Evolutionary conservation across 1,140 invertebrate genomes (phyloP).

Genomic region (Fopius arisanus): DNA sequence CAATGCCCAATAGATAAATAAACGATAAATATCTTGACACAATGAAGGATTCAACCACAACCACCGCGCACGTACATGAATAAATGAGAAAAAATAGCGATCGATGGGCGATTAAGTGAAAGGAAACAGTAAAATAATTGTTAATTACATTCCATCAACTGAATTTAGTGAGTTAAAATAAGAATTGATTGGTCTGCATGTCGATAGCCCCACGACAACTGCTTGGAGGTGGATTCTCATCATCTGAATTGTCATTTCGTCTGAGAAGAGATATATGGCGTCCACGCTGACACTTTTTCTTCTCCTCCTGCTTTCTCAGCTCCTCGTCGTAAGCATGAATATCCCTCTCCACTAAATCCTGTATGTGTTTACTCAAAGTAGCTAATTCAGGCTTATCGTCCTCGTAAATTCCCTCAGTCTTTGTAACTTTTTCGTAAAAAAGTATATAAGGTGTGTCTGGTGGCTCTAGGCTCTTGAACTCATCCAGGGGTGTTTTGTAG

Average conservation of each 20-base stretch:
- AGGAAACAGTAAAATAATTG: neutral
- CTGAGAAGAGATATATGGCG: conserved; percentile 27
- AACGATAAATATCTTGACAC: neutral
- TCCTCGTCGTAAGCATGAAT: conserved; percentile 44
- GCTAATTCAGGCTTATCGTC: conserved; percentile 52
- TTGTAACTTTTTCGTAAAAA: conserved; percentile 70
- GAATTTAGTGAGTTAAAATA: conserved; percentile 33
- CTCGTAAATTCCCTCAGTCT: conserved; percentile 37
- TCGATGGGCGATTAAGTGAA: neutral
- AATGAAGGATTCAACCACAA: neutral
- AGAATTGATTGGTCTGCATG: conserved; percentile 44
- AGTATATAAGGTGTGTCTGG: conserved; percentile 85
- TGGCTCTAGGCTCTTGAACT: conserved; percentile 72
- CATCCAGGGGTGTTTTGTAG: conserved; percentile 67
- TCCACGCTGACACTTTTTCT: conserved; percentile 32
- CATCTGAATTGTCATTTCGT: conserved; percentile 50
- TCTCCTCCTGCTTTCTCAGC: conserved; percentile 50
- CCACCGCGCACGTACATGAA: neutral
- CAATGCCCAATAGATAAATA: neutral
- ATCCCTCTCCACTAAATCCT: conserved; percentile 63
- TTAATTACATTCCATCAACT: neutral
- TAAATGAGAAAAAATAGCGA: neutral
- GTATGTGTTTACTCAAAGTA: conserved; percentile 59
- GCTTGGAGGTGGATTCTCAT: conserved; percentile 54
- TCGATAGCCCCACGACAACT: conserved; percentile 49